phyloP scores from a whole-genome alignment of 2,113 vertebrate species.

The Chunga burmeisteri region DNA sequence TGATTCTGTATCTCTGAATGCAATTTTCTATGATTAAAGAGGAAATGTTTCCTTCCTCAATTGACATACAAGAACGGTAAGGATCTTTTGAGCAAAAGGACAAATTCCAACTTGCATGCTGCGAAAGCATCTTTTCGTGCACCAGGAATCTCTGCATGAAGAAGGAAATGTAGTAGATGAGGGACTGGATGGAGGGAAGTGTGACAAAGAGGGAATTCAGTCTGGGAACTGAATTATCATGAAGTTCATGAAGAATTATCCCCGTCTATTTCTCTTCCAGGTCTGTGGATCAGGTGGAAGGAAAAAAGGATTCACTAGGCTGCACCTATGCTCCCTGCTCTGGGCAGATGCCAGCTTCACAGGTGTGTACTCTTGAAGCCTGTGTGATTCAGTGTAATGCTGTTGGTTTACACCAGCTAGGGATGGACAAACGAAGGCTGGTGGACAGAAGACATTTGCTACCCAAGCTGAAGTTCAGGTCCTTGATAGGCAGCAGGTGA shows the following conservation, averaged over 20 bases:
- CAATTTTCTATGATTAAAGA: constrained; percentile 12
- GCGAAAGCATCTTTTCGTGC: not conserved
- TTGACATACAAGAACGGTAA: not conserved
- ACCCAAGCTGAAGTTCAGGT: not conserved
- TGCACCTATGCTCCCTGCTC: fast-evolving
- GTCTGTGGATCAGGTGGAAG: not conserved
- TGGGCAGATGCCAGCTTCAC: not conserved
- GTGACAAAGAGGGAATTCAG: not conserved
- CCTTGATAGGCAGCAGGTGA: not conserved
- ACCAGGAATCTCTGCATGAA: not conserved
- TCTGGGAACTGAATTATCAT: not conserved
- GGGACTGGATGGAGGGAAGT: not conserved
- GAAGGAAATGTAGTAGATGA: not conserved
- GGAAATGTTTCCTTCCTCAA: not conserved
- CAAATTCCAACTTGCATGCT: not conserved
- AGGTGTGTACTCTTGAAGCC: not conserved
- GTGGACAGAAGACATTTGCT: not conserved
- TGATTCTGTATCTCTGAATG: constrained; percentile 6
- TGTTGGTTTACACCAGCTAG: not conserved
- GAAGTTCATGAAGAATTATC: not conserved
- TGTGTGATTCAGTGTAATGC: not conserved
- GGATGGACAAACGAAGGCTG: not conserved
- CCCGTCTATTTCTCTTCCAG: not conserved
- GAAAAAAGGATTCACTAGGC: not conserved
- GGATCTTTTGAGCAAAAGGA: not conserved